A percentile compares a stretch with the other conserved stretches of the same genome.
Conservation (phyloP, 2,113 vertebrate species). For the Entelurus aequoreus region DNA sequence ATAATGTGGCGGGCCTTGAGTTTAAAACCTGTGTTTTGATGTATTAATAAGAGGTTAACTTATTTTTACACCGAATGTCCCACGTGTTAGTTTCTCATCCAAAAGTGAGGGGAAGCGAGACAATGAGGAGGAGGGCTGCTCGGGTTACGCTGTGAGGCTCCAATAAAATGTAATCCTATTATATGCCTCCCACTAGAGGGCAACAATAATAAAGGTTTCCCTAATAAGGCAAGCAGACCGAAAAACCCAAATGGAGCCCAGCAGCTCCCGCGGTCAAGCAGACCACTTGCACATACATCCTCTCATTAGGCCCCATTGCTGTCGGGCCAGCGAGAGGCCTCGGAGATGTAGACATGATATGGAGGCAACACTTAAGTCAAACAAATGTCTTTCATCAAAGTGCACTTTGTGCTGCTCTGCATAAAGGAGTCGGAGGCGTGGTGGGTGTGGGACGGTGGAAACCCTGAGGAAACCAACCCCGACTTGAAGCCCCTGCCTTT, state of each 20-base stretch:
- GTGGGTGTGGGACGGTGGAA: slow-evolving; percentile 62
- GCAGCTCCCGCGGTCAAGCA: slow-evolving; percentile 68
- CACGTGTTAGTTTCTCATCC: no score
- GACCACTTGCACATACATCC: slow-evolving; percentile 71
- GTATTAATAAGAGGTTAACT: no score
- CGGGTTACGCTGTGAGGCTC: slow-evolving; percentile 72
- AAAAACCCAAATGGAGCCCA: slow-evolving; percentile 70
- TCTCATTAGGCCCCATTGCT: slow-evolving; percentile 70
- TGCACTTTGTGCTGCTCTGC: slow-evolving; percentile 69
- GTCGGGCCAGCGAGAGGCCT: slow-evolving; percentile 63
- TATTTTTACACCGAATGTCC: no score
- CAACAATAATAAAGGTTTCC: slow-evolving; percentile 79
- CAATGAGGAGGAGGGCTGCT: slow-evolving; percentile 57
- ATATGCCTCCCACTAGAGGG: slow-evolving; percentile 75
- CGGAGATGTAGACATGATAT: slow-evolving; percentile 53
- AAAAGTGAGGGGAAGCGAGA: slow-evolving; percentile 58
- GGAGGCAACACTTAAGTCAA: slow-evolving; percentile 72
- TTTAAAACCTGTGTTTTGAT: no score
- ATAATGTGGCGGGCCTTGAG: no score
- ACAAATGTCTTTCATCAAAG: slow-evolving; percentile 79
- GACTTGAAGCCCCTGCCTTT: slow-evolving; percentile 61
- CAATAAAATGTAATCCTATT: slow-evolving; percentile 82
- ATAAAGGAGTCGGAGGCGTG: slow-evolving; percentile 60
- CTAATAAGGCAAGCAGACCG: slow-evolving; percentile 73
- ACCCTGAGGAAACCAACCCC: slow-evolving; percentile 73